These are phyloP conservation scores for Cryptocephalus primarius DNA, from an alignment of 2,888 invertebrate species.

Conservation along the genomic window DNA sequence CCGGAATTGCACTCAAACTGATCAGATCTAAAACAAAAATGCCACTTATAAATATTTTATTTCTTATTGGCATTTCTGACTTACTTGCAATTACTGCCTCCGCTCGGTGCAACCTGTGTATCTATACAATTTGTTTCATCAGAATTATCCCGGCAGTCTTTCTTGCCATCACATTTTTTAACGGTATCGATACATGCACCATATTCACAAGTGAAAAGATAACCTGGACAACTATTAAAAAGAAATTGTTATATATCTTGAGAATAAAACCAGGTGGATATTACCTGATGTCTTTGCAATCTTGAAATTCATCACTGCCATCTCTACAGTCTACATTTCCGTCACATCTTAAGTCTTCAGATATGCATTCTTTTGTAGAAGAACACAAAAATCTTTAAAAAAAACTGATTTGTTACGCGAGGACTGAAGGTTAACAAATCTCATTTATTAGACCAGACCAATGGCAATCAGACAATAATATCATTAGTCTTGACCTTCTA, in stretches of 20 bases:
- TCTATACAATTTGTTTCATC: conserved; percentile 37
- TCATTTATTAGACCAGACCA: too few relatives aligned
- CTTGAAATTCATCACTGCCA: conserved; percentile 36
- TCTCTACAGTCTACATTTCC: conserved; percentile 38
- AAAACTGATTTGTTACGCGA: too few relatives aligned
- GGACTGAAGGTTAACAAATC: too few relatives aligned
- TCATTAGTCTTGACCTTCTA: too few relatives aligned
- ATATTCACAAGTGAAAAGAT: conserved; percentile 40
- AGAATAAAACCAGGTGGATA: conserved; percentile 9
- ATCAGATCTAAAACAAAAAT: conserved; percentile 12
- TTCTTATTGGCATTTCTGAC: background rate
- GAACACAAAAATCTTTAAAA: too few relatives aligned
- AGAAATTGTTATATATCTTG: background rate
- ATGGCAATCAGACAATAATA: too few relatives aligned
- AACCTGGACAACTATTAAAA: conserved; percentile 33
- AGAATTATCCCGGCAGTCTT: conserved; percentile 41
- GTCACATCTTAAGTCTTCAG: conserved; percentile 35
- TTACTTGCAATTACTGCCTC: conserved; percentile 24
- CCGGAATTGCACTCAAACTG: conserved; percentile 20
- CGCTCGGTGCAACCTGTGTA: conserved; percentile 13
- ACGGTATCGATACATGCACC: conserved; percentile 38
- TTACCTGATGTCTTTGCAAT: conserved; percentile 14
- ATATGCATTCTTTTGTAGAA: conserved; percentile 31
- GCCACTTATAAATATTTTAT: too few relatives aligned
- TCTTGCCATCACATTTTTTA: conserved; percentile 39